Evolutionary conservation across 2,888 invertebrate genomes (phyloP).

Genomic region (Amphipyra tragopoginis): DNA sequence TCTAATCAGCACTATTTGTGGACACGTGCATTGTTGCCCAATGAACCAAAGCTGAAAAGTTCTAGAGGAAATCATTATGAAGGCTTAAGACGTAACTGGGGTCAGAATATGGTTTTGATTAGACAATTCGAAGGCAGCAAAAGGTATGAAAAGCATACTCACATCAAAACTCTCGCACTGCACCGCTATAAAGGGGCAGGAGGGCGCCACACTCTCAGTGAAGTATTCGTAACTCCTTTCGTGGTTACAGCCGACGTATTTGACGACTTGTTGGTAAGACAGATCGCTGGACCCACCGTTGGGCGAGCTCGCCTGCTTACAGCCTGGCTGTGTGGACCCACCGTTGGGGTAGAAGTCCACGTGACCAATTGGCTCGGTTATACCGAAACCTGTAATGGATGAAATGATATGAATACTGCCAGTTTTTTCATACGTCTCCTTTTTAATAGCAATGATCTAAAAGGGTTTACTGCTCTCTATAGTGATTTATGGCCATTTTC

Average conservation of each 20-base stretch:
- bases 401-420: too few species aligned
- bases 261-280: slow-evolving; percentile 85
- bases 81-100: too few species aligned
- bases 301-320: slow-evolving; percentile 69
- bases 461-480: too few species aligned
- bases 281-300: slow-evolving; percentile 67
- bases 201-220: slow-evolving; percentile 94
- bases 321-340: slow-evolving; percentile 92
- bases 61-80: too few species aligned
- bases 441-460: too few species aligned
- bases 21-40: not conserved
- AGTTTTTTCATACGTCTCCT: too few species aligned
- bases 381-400: slow-evolving; percentile 91
- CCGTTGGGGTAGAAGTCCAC: slow-evolving; percentile 98
- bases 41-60: not conserved
- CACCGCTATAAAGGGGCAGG: slow-evolving; percentile 94
- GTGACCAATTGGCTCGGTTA: slow-evolving; percentile 95
- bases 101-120: too few species aligned
- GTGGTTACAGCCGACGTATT: slow-evolving; percentile 96
- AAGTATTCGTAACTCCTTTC: slow-evolving; percentile 95
- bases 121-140: too few species aligned
- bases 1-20: too few species aligned
- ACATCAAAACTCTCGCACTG: slow-evolving; percentile 95
- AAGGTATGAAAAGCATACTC: slow-evolving; percentile 52
- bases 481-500: too few species aligned